Evolutionary conservation across 2,797 vertebrate genomes (phyloP).

Genomic region (Cercopithecus hamlyni): DNA sequence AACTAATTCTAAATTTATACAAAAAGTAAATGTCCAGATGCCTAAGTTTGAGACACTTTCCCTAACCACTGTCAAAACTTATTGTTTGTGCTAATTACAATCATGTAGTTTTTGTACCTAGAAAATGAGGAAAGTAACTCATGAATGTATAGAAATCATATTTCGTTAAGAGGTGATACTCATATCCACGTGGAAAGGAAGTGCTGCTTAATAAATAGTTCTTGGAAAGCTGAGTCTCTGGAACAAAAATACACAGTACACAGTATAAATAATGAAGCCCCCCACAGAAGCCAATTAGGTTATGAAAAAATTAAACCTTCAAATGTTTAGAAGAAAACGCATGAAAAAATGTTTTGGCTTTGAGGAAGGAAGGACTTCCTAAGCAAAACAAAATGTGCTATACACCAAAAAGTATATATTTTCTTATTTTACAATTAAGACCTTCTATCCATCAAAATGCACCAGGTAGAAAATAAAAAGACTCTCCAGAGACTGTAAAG

Average conservation of each 20-base stretch:
- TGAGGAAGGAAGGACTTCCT: neutral
- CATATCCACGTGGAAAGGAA: neutral
- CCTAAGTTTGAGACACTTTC: neutral
- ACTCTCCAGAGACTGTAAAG: neutral
- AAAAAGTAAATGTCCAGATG: neutral
- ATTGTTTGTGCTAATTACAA: neutral
- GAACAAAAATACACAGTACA: neutral
- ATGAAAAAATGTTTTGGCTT: neutral
- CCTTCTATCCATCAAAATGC: neutral
- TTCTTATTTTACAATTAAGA: neutral
- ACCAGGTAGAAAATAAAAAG: neutral
- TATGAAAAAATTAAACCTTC: neutral
- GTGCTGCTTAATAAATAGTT: neutral
- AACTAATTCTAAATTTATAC: conserved; percentile 29
- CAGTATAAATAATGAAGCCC: neutral
- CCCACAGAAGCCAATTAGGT: neutral
- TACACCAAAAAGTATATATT: neutral
- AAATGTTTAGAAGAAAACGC: neutral
- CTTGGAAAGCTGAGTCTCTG: neutral
- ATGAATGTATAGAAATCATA: neutral
- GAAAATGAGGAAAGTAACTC: neutral
- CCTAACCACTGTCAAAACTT: neutral
- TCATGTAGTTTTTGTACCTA: neutral
- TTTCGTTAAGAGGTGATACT: neutral
- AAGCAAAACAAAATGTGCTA: neutral